Evolutionary conservation across 2,797 vertebrate genomes (phyloP), one percentile per base, ranked within the genome.

Genomic region (Crocidura indochinensis): DNA sequence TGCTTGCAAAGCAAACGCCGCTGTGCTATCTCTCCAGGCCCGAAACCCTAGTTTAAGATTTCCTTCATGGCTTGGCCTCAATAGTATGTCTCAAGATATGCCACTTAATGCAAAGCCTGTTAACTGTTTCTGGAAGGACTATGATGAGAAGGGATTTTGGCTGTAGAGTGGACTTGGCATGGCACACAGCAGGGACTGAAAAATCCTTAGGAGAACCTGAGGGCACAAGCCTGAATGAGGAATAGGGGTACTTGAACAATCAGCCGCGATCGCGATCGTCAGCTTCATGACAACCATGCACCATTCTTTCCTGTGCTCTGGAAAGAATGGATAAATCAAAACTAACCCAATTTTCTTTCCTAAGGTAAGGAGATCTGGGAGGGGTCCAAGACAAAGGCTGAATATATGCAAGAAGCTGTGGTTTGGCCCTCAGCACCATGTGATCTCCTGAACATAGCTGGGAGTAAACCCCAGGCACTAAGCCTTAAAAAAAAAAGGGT

Each of bases 121-220:
- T 8, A 0, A 68, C 64, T 6, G 0, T 6, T 6, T 8, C 0
- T 26, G 10, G 4, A 29, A 26, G 5, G 1, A 10, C 1, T 1
- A 6, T 8, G 60, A 73, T 68, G 20, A 17, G 20, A 0, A 4
- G 8, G 24, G 26, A 2, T 5, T 2, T 6, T 14, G 49, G 69
- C 24, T 14, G 19, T 0, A 4, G 24, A 1, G 12, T 8, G 6
- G 27, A 47, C 38, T 38, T 29, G 14, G 4, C 2, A 6, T 17
- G 4, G 22, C 80, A 38, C 44, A 6, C 10, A 24, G n/a, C 75
- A 3, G n/a, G 56, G 9, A 20, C 8, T 38, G 24, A 9, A 4
- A 31, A 7, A 51, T 2, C 49, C 14, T 9, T 7, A 9, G 53
- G 46, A 11, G 22, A 8, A 60, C 84, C 26, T 53, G 80, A 71